A percentile compares a stretch with the other conserved stretches of the same genome.
Evolutionary conservation across 1,140 invertebrate genomes (phyloP).

Genomic region (Globodera ellingtonae): DNA sequence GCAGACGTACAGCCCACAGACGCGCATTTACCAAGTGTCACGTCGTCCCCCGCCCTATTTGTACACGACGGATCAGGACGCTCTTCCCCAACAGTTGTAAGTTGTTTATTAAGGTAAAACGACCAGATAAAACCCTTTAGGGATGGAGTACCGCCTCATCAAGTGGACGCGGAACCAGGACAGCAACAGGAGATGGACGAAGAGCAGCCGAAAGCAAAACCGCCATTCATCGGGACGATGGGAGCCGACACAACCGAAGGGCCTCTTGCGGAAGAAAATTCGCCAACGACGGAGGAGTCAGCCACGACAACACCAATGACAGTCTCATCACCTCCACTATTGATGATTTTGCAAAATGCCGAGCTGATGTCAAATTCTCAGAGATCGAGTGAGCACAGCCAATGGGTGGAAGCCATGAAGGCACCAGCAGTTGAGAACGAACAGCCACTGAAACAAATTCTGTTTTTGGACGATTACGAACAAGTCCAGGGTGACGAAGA

Average conservation of each 20-base stretch:
- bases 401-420: neutral
- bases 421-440: neutral
- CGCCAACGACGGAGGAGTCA: neutral
- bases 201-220: slow-evolving; percentile 16
- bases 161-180: slow-evolving; percentile 1
- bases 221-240: neutral
- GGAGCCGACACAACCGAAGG: neutral
- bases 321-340: slow-evolving; percentile 12
- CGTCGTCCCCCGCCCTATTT: slow-evolving; percentile 33
- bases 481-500: slow-evolving; percentile 34
- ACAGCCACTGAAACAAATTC: slow-evolving; percentile 21
- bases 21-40: slow-evolving; percentile 35
- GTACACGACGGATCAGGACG: slow-evolving; percentile 23
- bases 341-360: slow-evolving; percentile 29
- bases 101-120: slow-evolving; percentile 9
- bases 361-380: neutral
- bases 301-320: neutral
- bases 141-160: neutral
- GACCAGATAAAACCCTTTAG: neutral
- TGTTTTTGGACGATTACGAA: slow-evolving; percentile 39
- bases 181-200: slow-evolving; percentile 17
- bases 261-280: neutral
- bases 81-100: slow-evolving; percentile 11
- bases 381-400: slow-evolving; percentile 4
- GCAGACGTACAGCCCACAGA: slow-evolving; percentile 35